A percentile compares a stretch with the other conserved stretches of the same genome.
These are phyloP conservation scores for Procambarus clarkii DNA, from an alignment of 1,140 invertebrate species.

Conservation along the genomic window DNA sequence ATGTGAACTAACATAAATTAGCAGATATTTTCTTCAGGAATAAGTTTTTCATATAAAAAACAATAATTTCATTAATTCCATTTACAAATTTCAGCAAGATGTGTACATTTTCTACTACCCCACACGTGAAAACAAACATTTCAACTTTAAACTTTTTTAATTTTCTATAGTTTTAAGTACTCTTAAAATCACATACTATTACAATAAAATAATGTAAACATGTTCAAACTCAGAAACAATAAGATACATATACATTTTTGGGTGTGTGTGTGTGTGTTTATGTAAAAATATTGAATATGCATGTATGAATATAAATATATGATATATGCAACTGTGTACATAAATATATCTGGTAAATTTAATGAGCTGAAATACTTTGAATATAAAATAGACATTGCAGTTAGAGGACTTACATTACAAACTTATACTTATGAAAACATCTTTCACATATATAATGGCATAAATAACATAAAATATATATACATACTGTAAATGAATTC, in stretches of 20 bases:
- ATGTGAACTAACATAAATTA: too few species aligned
- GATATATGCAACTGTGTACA: neutral
- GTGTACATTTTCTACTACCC: too few species aligned
- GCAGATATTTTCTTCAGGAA: too few species aligned
- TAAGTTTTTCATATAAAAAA: too few species aligned
- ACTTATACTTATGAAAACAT: slow-evolving; percentile 5
- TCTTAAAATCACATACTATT: neutral
- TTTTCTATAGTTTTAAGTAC: neutral
- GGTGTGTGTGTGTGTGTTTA: neutral
- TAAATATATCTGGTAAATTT: neutral
- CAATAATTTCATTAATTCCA: too few species aligned
- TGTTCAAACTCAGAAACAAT: neutral
- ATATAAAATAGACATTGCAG: neutral
- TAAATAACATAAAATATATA: neutral
- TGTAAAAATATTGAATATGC: neutral
- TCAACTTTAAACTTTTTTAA: neutral
- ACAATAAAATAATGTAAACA: neutral
- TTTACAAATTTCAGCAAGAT: too few species aligned
- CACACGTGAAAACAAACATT: too few species aligned
- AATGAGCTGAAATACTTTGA: neutral
- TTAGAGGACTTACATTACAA: neutral
- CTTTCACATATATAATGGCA: neutral
- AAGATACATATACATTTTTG: neutral
- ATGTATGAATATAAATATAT: neutral
- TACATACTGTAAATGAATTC: too few species aligned